Evolutionary conservation across 23 tunicate genomes (phyloP), one percentile per base, ranked within the genome.

Genomic region (Pegea sp.): DNA sequence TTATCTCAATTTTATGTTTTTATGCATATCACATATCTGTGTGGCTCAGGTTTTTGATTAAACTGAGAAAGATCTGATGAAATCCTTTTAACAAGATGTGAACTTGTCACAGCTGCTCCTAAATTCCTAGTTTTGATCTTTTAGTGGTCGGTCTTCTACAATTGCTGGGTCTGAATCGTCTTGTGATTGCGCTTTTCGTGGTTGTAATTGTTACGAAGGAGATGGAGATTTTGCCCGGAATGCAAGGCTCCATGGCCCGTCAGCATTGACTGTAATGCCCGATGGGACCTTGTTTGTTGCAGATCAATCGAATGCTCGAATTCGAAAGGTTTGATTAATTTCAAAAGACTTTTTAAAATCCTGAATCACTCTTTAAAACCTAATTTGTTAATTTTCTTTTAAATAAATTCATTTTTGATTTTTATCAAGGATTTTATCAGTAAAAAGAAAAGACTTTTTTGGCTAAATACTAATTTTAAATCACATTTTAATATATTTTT

Each of bases 221-320:
- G 95, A 84, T 34, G 95, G 76, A 6, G 75, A 74, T 68, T 84
- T 84, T 30, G 95, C 84, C 29, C 66, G 84, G 18, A 84, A 72
- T 51, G 84, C 84, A 1, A 38, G 55, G 22, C 61, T 84, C 31
- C 68, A 73, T 62, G 64, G 68, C n/a, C 84, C 76, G 1, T 60
- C 74, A 26, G 69, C 84, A 0, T 44, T 84, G n/a, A 70, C 95
- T 26, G 76, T 73, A 23, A 52, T 68, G 0, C 76, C 84, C 11
- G 76, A 84, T 34, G 95, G 84, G 30, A 58, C 76, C 29, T 53
- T 72, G 5, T 84, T 58, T 44, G 56, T 84, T 46, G 81, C 76
- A 0, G 95, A 84, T 52, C 95, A 84, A 59, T 43, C 68, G 24
- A 84, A 84, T 34, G 22, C 68, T 53, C 50, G 84, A 42, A 84